phyloP scores from a whole-genome alignment of 2,888 invertebrate genomes.

The Polia nebulosa region DNA sequence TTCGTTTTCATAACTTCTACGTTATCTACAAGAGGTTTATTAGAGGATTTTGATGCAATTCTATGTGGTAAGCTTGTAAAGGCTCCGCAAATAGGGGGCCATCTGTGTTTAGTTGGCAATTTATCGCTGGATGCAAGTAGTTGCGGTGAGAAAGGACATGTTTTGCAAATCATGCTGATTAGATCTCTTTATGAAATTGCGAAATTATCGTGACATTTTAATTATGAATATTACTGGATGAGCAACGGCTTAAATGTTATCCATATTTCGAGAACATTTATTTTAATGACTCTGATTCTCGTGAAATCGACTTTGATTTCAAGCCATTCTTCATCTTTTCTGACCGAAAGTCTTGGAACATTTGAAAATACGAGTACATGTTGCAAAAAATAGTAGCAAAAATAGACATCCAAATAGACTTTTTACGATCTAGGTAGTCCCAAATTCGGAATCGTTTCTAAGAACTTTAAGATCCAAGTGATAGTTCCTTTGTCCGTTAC shows the following conservation, averaged over 20 bases:
- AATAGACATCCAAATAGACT: neutral
- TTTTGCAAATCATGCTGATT: slow-evolving; percentile 39
- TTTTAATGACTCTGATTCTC: neutral
- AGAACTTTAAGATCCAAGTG: slow-evolving; percentile 6
- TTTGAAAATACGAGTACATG: neutral
- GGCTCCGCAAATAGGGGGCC: slow-evolving; percentile 32
- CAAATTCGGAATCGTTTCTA: slow-evolving; percentile 25
- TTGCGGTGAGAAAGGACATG: slow-evolving; percentile 28
- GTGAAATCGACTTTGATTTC: neutral
- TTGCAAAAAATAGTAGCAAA: slow-evolving; percentile 25
- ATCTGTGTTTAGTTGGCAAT: slow-evolving; percentile 46
- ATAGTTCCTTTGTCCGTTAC: slow-evolving; percentile 12
- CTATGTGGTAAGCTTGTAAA: slow-evolving; percentile 55
- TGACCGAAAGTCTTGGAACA: neutral
- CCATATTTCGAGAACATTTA: neutral
- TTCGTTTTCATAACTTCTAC: slow-evolving; percentile 71
- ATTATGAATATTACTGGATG: slow-evolving; percentile 32
- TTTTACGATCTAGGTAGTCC: slow-evolving; percentile 25
- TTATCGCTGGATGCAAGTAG: slow-evolving; percentile 38
- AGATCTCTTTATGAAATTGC: slow-evolving; percentile 28
- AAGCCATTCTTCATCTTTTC: neutral
- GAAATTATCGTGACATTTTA: slow-evolving; percentile 43
- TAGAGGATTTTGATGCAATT: slow-evolving; percentile 56
- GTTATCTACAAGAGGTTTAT: slow-evolving; percentile 58
- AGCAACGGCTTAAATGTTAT: neutral